A percentile compares a stretch with the other conserved stretches of the same genome.
Evolutionary conservation across 2,888 invertebrate species (phyloP).

Genomic region (Beris morrisii): DNA sequence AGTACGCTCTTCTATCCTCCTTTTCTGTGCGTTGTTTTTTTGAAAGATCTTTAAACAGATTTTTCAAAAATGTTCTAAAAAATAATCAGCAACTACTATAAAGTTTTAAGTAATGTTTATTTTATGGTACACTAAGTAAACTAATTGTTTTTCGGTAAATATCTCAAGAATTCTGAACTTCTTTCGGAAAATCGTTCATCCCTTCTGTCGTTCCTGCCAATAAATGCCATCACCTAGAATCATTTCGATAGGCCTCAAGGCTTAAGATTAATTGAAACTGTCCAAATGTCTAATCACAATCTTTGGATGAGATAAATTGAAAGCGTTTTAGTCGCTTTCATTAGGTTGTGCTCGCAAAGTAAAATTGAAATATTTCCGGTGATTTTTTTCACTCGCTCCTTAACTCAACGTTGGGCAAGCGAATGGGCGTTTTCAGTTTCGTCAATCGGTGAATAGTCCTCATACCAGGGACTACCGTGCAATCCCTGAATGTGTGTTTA

Average conservation of each 20-base stretch:
- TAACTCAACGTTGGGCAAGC: slow-evolving; percentile 1
- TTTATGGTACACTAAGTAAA: no score
- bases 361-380: slow-evolving; percentile 35
- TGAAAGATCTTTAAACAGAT: no score
- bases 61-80: no score
- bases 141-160: no score
- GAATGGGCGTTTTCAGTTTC: slow-evolving; percentile 10
- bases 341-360: slow-evolving; percentile 25
- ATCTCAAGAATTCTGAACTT: no score
- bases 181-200: no score
- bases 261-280: slow-evolving; percentile 33
- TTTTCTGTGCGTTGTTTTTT: no score
- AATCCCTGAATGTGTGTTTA: not conserved
- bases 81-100: no score
- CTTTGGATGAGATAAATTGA: slow-evolving; percentile 32
- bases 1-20: no score
- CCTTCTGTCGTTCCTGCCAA: no score
- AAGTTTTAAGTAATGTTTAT: no score
- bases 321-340: slow-evolving; percentile 34
- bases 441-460: not conserved
- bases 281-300: slow-evolving; percentile 34
- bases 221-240: no score
- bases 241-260: slow-evolving; percentile 6
- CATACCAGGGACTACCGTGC: not conserved
- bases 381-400: slow-evolving; percentile 28